Percentiles rank a stretch among this genome's conserved stretches.
Conservation (phyloP, 1,140 invertebrate genomes). For the Ostrea edulis region DNA sequence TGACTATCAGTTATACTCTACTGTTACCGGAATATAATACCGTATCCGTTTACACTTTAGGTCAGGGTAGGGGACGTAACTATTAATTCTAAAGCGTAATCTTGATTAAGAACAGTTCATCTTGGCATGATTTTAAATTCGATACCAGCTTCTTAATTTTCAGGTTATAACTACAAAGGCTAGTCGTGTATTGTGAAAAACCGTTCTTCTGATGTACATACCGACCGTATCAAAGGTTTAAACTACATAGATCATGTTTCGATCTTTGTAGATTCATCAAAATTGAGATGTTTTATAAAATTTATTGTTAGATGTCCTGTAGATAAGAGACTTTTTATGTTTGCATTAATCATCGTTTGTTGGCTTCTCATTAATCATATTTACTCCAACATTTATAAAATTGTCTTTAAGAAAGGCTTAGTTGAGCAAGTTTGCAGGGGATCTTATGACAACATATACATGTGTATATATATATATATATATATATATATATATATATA, state of each 20-base stretch:
- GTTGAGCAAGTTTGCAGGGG: background rate
- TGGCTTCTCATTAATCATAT: background rate
- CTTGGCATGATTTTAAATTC: conserved; percentile 34
- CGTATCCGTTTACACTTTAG: conserved; percentile 22
- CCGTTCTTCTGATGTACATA: conserved; percentile 27
- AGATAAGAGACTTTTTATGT: background rate
- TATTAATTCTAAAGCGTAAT: conserved; percentile 12
- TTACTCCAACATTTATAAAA: background rate
- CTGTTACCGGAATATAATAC: conserved; percentile 3
- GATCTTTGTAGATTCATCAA: conserved; percentile 27
- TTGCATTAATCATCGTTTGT: conserved; percentile 27
- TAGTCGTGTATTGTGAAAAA: conserved; percentile 29
- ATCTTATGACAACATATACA: background rate
- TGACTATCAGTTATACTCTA: background rate
- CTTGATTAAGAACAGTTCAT: conserved; percentile 22
- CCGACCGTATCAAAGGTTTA: conserved; percentile 25
- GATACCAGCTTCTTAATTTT: conserved; percentile 21
- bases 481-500: no score
- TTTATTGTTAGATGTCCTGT: conserved; percentile 18
- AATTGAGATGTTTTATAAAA: conserved; percentile 30
- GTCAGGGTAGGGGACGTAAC: conserved; percentile 15
- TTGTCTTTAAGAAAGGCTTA: background rate
- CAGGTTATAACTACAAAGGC: conserved; percentile 9
- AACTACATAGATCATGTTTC: conserved; percentile 33
- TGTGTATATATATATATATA: no score